These are phyloP conservation scores for Ctenochaetus hawaiiensis DNA, from an alignment of 2,797 vertebrate species.

Conservation along the genomic window DNA sequence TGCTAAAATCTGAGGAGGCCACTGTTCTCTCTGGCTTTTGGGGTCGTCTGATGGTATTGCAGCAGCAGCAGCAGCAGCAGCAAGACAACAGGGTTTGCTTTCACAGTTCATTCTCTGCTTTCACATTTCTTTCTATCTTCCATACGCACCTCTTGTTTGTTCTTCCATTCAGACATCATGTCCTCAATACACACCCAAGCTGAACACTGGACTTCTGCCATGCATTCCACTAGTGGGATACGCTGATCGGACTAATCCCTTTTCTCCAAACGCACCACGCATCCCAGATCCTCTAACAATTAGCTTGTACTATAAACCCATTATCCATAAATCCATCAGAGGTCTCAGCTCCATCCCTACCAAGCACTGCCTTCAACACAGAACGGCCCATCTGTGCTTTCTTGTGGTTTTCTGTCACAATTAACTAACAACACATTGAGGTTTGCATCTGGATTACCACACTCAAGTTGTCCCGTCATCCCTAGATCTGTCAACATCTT, in stretches of 20 bases:
- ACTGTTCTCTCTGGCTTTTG: conserved; percentile 11
- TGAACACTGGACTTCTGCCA: conserved; percentile 62
- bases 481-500: conserved; percentile 20
- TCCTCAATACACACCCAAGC: conserved; percentile 33
- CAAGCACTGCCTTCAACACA: conserved; percentile 31
- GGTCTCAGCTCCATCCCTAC: conserved; percentile 44
- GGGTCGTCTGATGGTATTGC: conserved; percentile 23
- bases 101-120: conserved; percentile 10
- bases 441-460: conserved; percentile 47
- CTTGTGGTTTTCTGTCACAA: conserved; percentile 42
- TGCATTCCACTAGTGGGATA: conserved; percentile 57
- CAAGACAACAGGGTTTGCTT: conserved; percentile 7
- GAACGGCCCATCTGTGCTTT: conserved; percentile 25
- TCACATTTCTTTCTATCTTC: conserved; percentile 35
- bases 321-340: conserved; percentile 76
- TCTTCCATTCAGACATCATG: conserved; percentile 30
- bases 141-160: conserved; percentile 26
- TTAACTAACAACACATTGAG: conserved; percentile 57
- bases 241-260: conserved; percentile 70
- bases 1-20: conserved; percentile 1
- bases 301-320: conserved; percentile 72
- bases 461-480: conserved; percentile 36
- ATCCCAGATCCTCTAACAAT: conserved; percentile 74
- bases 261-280: conserved; percentile 54
- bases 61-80: conserved; percentile 5